Percentiles rank a stretch among this genome's conserved stretches.
Conservation (phyloP, 1,140 invertebrate genomes). For the Drosophila ohnishii region DNA sequence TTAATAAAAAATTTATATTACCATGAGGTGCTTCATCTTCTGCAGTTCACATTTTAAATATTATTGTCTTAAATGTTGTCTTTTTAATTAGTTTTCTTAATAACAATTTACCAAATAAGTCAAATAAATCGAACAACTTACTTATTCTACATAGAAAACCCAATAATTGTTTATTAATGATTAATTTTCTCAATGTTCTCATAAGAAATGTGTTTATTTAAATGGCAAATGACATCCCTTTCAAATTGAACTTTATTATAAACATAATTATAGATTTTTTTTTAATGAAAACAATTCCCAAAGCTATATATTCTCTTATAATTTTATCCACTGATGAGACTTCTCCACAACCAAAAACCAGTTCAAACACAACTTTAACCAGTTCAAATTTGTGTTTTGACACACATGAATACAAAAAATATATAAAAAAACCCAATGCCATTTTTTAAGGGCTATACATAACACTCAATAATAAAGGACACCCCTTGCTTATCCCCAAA, state of each 20-base stretch:
- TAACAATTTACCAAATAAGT: no score
- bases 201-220: background rate
- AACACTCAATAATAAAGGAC: slow-evolving; percentile 38
- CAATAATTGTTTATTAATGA: no score
- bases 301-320: slow-evolving; percentile 30
- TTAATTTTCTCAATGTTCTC: no score
- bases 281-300: slow-evolving; percentile 15
- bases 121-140: no score
- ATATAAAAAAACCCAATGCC: slow-evolving; percentile 33
- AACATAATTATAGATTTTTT: background rate
- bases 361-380: slow-evolving; percentile 35
- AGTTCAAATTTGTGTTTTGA: slow-evolving; percentile 71
- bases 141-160: no score
- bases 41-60: no score
- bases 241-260: background rate
- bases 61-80: no score
- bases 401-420: slow-evolving; percentile 38
- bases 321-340: slow-evolving; percentile 4
- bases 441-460: slow-evolving; percentile 33
- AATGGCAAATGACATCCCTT: background rate
- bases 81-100: no score
- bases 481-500: slow-evolving; percentile 4
- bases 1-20: no score
- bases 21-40: no score
- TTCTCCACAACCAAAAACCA: slow-evolving; percentile 24